Percentiles rank a stretch among this genome's conserved stretches.
phyloP scores from a whole-genome alignment of 2,888 invertebrate species.

The Asteroscopus sphinx region DNA sequence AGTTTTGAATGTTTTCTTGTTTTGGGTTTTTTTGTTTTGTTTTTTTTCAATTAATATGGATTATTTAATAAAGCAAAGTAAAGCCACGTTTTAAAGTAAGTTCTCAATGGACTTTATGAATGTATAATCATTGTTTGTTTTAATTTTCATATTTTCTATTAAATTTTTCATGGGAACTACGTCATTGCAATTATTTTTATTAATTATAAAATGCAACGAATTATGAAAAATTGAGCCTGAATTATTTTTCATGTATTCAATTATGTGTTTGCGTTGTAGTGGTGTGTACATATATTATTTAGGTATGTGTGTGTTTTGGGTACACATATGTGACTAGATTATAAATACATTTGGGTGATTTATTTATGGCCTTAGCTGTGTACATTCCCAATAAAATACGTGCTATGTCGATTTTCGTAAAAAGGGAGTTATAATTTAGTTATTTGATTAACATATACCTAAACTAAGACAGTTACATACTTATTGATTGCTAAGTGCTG shows the following conservation, averaged over 20 bases:
- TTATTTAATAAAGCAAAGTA: too few relatives aligned
- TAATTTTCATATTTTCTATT: not conserved
- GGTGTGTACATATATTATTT: slow-evolving; percentile 5
- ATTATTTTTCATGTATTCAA: slow-evolving; percentile 19
- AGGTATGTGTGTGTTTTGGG: not conserved
- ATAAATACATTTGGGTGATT: not conserved
- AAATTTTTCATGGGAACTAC: not conserved
- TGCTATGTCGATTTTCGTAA: too few relatives aligned
- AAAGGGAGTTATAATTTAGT: too few relatives aligned
- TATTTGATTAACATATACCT: too few relatives aligned
- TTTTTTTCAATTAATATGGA: too few relatives aligned
- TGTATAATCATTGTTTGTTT: too few relatives aligned
- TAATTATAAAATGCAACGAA: slow-evolving; percentile 3
- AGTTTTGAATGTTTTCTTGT: too few relatives aligned
- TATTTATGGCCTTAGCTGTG: slow-evolving; percentile 2
- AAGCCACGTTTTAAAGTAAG: too few relatives aligned
- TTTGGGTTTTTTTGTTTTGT: too few relatives aligned
- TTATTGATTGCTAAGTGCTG: too few relatives aligned
- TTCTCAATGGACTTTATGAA: too few relatives aligned
- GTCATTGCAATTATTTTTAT: slow-evolving; percentile 1
- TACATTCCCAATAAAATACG: slow-evolving; percentile 28
- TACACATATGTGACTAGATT: slow-evolving; percentile 11
- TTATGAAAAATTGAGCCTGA: not conserved
- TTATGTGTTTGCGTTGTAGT: slow-evolving; percentile 10
- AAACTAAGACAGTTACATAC: too few relatives aligned